Conservation (phyloP, 2,888 invertebrate species). For the Rambutsinella grinnellia region DNA sequence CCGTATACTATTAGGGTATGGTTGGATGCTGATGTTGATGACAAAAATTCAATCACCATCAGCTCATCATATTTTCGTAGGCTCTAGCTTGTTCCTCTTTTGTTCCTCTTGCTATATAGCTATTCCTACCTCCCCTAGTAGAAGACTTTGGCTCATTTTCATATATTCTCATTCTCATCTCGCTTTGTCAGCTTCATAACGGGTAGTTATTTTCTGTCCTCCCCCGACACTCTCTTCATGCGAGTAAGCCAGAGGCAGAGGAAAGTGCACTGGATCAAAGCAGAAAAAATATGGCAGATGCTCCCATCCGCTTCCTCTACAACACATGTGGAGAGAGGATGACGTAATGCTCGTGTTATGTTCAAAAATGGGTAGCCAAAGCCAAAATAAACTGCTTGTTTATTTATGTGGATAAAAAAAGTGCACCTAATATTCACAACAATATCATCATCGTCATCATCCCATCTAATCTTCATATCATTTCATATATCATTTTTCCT, state of each 20-base stretch:
- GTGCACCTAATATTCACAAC: too few species aligned
- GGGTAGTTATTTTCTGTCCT: background rate
- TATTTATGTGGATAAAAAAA: too few species aligned
- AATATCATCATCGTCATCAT: too few species aligned
- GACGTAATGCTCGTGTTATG: constrained; percentile 19
- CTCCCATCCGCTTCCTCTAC: constrained; percentile 22
- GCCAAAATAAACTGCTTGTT: constrained; percentile 14
- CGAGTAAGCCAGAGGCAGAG: background rate
- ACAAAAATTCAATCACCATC: background rate
- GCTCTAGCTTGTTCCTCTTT: background rate
- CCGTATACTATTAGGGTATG: too few species aligned
- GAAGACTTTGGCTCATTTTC: constrained; percentile 1
- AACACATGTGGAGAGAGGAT: background rate
- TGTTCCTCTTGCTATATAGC: background rate
- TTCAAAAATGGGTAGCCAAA: background rate
- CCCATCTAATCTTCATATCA: too few species aligned
- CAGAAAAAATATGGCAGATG: constrained; percentile 11
- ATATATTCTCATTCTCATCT: too few species aligned
- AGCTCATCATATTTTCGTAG: background rate
- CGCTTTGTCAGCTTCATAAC: background rate
- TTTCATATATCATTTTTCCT: too few species aligned
- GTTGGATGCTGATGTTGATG: too few species aligned
- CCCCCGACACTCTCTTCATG: too few species aligned
- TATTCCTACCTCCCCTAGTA: background rate
- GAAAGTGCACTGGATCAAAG: background rate